Evolutionary conservation across 1,140 invertebrate species (phyloP).

Genomic region (Anagrus nilaparvatae): DNA sequence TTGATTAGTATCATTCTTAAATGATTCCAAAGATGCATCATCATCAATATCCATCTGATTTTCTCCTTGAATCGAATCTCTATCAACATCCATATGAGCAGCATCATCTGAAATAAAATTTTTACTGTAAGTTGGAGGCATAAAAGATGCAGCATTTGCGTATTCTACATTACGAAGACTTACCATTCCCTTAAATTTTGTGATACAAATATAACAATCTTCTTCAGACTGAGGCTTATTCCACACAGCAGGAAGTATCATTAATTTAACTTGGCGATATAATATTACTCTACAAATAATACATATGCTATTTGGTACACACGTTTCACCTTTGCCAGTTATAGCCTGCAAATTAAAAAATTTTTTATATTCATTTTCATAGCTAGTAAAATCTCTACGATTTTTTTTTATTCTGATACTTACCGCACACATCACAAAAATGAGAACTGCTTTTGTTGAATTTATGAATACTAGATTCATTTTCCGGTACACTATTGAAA

Average conservation of each 20-base stretch:
- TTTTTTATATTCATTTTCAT: slow-evolving; percentile 6
- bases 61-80: neutral
- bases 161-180: neutral
- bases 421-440: slow-evolving; percentile 4
- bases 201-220: no score
- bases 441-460: neutral
- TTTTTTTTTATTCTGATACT: slow-evolving; percentile 3
- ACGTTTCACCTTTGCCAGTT: neutral
- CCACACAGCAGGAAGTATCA: slow-evolving; percentile 7
- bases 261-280: neutral
- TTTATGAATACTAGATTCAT: no score
- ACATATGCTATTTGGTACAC: slow-evolving; percentile 6
- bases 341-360: neutral
- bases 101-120: neutral
- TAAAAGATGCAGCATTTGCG: slow-evolving; percentile 1
- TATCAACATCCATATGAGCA: neutral
- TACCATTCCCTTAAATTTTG: slow-evolving; percentile 1
- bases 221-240: neutral
- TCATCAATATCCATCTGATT: slow-evolving; percentile 3
- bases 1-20: neutral
- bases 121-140: slow-evolving; percentile 1
- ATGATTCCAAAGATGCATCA: neutral
- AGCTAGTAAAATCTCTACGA: slow-evolving; percentile 1
- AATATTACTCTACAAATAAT: neutral
- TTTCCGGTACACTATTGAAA: no score